Conservation (phyloP, 2,888 invertebrate genomes). For the Cryptus viduatorius region DNA sequence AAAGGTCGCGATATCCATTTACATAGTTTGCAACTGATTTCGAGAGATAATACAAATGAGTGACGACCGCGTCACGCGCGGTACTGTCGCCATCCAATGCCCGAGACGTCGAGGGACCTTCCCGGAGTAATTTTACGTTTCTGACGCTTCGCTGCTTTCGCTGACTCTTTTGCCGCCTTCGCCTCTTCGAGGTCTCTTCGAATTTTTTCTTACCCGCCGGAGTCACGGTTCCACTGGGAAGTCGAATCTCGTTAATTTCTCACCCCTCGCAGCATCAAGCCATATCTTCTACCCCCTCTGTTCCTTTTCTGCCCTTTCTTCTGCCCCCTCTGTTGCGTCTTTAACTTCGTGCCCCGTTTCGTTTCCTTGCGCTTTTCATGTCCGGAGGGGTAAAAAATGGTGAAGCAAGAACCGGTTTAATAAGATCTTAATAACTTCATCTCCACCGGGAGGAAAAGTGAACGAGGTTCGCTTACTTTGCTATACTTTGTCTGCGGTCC, state of each 20-base stretch:
- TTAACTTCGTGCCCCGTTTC: constrained; percentile 58
- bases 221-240: constrained; percentile 63
- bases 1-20: too few relatives aligned
- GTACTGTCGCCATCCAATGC: constrained; percentile 60
- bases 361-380: constrained; percentile 58
- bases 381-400: constrained; percentile 57
- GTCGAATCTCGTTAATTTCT: constrained; percentile 70
- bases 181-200: constrained; percentile 43
- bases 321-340: constrained; percentile 30
- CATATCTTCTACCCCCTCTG: constrained; percentile 20
- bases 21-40: constrained; percentile 24
- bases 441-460: constrained; percentile 67
- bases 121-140: constrained; percentile 67
- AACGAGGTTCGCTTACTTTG: constrained; percentile 67
- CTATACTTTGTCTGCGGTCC: constrained; percentile 53
- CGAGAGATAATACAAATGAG: constrained; percentile 55
- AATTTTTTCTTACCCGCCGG: constrained; percentile 46
- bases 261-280: constrained; percentile 28
- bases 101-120: constrained; percentile 48
- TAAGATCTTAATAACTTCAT: constrained; percentile 80
- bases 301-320: constrained; percentile 1
- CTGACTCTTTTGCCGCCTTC: constrained; percentile 43
- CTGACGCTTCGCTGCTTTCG: constrained; percentile 28
- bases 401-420: constrained; percentile 78
- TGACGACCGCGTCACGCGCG: constrained; percentile 58